These are phyloP conservation scores for Cylloceria caligata DNA, from an alignment of 2,888 invertebrate genomes.

Conservation along the genomic window DNA sequence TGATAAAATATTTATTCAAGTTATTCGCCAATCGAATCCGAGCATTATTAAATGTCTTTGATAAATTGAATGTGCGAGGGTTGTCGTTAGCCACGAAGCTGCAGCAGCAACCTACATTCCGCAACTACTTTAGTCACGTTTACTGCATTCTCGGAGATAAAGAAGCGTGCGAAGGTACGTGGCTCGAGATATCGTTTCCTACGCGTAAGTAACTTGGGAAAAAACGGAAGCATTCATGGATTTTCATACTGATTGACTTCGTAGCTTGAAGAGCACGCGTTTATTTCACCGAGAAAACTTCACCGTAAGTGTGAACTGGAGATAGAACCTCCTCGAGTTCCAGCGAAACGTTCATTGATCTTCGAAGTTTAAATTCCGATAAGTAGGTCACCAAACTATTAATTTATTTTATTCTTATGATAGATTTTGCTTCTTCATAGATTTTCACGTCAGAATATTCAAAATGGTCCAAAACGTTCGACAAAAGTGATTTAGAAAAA, in stretches of 20 bases:
- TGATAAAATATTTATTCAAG: slow-evolving; percentile 8
- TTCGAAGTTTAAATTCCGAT: not conserved
- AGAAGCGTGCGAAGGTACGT: slow-evolving; percentile 12
- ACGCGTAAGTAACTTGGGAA: slow-evolving; percentile 11
- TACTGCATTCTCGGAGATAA: slow-evolving; percentile 42
- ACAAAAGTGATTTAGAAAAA: too few relatives aligned
- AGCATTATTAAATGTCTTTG: slow-evolving; percentile 83
- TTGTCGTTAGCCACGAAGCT: slow-evolving; percentile 39
- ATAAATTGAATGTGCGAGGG: slow-evolving; percentile 78
- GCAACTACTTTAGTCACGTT: slow-evolving; percentile 43
- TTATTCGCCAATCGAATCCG: slow-evolving; percentile 80
- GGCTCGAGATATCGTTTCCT: slow-evolving; percentile 18
- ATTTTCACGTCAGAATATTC: too few relatives aligned
- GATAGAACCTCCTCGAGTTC: not conserved
- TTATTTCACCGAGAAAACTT: slow-evolving; percentile 39
- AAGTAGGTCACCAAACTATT: too few relatives aligned
- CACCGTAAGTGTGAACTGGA: slow-evolving; percentile 12
- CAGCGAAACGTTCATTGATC: slow-evolving; percentile 33
- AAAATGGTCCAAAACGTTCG: too few relatives aligned
- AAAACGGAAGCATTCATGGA: slow-evolving; percentile 17
- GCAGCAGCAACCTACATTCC: slow-evolving; percentile 28
- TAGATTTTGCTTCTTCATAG: too few relatives aligned
- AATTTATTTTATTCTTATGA: too few relatives aligned
- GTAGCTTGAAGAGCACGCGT: slow-evolving; percentile 76
- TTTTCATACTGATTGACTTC: slow-evolving; percentile 78